phyloP scores from a whole-genome alignment of 2,888 invertebrate species.

The Caprella mutica region DNA sequence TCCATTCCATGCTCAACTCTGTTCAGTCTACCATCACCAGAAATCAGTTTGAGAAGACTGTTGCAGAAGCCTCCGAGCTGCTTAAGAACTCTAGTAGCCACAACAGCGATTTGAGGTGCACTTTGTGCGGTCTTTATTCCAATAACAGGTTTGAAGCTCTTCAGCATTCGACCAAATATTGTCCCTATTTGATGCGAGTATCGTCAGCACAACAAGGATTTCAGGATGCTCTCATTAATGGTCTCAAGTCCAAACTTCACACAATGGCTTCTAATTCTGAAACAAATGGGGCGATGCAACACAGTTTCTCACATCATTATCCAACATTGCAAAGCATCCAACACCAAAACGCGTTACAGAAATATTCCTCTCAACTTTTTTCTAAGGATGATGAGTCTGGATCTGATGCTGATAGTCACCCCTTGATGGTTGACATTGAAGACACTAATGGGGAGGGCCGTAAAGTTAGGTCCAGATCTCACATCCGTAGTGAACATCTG shows the following conservation, averaged over 20 bases:
- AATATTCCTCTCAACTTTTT: conserved; percentile 38
- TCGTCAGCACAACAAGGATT: conserved; percentile 38
- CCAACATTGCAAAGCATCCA: neutral
- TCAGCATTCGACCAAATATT: conserved; percentile 15
- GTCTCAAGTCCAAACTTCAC: conserved; percentile 27
- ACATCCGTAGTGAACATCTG: conserved; percentile 89
- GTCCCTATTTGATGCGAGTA: conserved; percentile 36
- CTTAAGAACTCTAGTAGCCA: conserved; percentile 43
- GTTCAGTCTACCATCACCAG: conserved; percentile 64
- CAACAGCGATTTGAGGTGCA: conserved; percentile 24
- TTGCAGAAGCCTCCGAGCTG: conserved; percentile 44
- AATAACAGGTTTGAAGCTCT: conserved; percentile 21
- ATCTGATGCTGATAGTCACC: conserved; percentile 22
- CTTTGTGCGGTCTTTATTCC: conserved; percentile 22
- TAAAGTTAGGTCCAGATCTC: conserved; percentile 65
- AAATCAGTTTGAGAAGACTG: conserved; percentile 56
- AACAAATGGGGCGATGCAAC: neutral
- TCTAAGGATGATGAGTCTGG: conserved; percentile 43
- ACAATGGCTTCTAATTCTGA: conserved; percentile 17
- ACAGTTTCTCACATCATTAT: neutral
- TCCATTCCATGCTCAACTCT: conserved; percentile 60
- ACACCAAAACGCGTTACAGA: conserved; percentile 12
- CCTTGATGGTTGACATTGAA: conserved; percentile 36
- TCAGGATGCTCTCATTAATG: conserved; percentile 31
- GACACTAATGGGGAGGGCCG: conserved; percentile 36